These are phyloP conservation scores for Cliona cf. orientalis DNA, from an alignment of 37 sponge, comb jelly and placozoan genomes.

Conservation along the genomic window DNA sequence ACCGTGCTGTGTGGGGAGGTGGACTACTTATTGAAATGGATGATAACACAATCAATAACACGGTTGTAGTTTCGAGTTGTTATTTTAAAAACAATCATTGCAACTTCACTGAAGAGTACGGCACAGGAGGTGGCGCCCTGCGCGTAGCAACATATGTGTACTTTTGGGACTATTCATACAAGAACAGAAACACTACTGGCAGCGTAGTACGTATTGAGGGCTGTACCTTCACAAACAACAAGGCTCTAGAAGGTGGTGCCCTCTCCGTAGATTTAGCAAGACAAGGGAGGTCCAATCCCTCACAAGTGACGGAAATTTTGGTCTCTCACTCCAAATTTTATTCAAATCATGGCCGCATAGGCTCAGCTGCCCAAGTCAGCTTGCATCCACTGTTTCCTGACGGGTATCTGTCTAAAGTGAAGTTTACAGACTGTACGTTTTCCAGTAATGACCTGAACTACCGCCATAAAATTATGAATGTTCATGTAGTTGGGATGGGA, in stretches of 20 bases:
- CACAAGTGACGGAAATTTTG: not conserved
- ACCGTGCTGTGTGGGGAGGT: conserved; percentile 52
- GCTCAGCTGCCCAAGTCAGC: conserved; percentile 35
- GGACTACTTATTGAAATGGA: conserved; percentile 58
- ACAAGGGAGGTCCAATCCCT: not conserved
- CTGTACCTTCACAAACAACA: conserved; percentile 11
- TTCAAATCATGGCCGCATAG: conserved; percentile 31
- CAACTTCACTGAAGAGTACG: not conserved
- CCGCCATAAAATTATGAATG: no score
- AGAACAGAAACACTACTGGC: no score
- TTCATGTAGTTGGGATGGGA: conserved; percentile 10
- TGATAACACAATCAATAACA: conserved; percentile 25
- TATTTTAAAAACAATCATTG: conserved; percentile 12
- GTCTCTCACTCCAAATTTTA: conserved; percentile 21
- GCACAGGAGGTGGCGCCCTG: conserved; percentile 47
- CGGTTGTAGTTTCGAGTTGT: not conserved
- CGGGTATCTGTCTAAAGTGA: no score
- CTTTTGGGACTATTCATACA: not conserved
- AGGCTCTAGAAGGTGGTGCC: conserved; percentile 51
- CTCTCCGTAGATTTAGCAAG: conserved; percentile 12
- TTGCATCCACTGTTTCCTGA: not conserved
- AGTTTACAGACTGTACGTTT: no score
- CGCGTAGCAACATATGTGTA: conserved; percentile 32
- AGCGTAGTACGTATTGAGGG: not conserved
- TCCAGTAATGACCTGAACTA: no score